These are phyloP conservation scores for Pituophis catenifer DNA, from an alignment of 2,113 vertebrate species.

Conservation along the genomic window DNA sequence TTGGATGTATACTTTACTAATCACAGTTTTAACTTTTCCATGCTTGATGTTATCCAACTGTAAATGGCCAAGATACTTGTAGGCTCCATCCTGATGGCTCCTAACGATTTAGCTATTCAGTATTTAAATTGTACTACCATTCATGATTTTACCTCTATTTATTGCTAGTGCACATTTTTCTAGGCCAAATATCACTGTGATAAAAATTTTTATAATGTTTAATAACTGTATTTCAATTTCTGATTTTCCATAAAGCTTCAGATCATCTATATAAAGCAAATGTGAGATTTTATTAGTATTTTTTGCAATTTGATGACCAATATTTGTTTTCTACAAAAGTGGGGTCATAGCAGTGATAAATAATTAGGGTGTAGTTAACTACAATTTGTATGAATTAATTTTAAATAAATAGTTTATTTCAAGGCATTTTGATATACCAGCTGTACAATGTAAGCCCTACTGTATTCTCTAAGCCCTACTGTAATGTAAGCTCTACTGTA, in stretches of 20 bases:
- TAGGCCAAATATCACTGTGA: neutral
- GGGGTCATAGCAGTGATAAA: no score
- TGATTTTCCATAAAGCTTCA: neutral
- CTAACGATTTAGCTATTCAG: neutral
- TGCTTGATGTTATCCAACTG: neutral
- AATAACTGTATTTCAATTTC: neutral
- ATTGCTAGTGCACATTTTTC: neutral
- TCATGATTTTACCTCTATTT: neutral
- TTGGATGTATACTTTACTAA: neutral
- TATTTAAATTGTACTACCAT: neutral
- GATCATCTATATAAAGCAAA: neutral
- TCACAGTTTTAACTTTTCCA: neutral
- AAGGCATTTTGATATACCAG: neutral
- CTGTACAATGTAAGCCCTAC: neutral
- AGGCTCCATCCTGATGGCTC: neutral
- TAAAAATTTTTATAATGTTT: neutral
- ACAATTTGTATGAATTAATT: neutral
- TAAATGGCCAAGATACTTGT: neutral
- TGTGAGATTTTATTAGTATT: neutral
- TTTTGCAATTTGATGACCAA: neutral
- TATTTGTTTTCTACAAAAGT: neutral
- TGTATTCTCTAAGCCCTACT: neutral
- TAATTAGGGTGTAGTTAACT: neutral
- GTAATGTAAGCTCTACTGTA: neutral
- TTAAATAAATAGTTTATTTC: neutral